phyloP scores from a whole-genome alignment of 2,113 vertebrate genomes.

The Bungarus multicinctus region DNA sequence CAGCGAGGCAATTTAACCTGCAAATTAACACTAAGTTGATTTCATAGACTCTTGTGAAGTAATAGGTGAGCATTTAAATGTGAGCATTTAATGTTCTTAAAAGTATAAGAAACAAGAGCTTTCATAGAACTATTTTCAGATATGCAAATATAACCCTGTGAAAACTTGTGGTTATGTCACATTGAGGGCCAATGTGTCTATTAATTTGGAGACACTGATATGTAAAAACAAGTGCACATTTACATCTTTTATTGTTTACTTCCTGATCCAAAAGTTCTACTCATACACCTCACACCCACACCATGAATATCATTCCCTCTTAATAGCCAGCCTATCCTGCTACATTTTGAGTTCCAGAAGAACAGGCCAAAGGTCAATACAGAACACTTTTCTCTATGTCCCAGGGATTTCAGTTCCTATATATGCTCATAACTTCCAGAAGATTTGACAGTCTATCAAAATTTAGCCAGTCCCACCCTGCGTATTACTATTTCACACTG shows the following conservation, averaged over 20 bases:
- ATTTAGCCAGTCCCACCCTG: neutral
- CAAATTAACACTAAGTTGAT: neutral
- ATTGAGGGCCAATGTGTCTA: neutral
- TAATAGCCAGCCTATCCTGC: neutral
- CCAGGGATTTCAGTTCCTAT: neutral
- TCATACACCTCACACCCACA: neutral
- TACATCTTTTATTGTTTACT: neutral
- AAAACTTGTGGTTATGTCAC: neutral
- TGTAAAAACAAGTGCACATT: neutral
- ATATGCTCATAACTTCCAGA: neutral
- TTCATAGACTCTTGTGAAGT: neutral
- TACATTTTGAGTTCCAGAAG: neutral
- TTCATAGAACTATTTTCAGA: neutral
- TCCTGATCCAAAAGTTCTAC: neutral
- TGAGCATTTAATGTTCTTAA: neutral
- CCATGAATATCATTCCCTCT: neutral
- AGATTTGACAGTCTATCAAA: neutral
- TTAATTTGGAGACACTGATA: neutral
- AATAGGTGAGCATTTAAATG: neutral
- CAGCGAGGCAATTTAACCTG: neutral
- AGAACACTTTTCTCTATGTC: neutral
- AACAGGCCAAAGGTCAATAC: neutral
- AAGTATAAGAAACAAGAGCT: neutral
- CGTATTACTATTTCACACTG: neutral
- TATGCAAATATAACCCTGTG: neutral